Conservation (phyloP, 2,888 invertebrate genomes). For the Idaea straminata region DNA sequence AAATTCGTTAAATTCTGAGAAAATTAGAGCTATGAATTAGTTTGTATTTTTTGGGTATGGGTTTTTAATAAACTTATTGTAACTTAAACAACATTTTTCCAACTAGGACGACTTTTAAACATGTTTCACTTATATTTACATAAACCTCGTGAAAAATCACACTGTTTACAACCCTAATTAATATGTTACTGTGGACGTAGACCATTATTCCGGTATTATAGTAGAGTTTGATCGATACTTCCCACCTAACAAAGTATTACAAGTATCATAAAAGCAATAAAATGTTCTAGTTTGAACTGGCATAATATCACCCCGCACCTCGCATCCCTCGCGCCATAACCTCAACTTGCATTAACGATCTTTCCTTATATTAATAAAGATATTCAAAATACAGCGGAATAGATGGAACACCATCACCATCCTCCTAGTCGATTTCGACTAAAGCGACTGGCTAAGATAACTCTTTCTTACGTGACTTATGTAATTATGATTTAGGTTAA, state of each 20-base stretch:
- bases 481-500: too few relatives aligned
- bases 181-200: background rate
- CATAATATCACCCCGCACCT: background rate
- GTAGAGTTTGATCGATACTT: background rate
- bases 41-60: too few relatives aligned
- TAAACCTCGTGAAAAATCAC: too few relatives aligned
- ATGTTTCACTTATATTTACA: too few relatives aligned
- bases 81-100: too few relatives aligned
- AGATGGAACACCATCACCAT: slow-evolving; percentile 25
- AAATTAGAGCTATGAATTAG: too few relatives aligned
- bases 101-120: too few relatives aligned
- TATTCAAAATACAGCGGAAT: slow-evolving; percentile 4
- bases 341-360: slow-evolving; percentile 16
- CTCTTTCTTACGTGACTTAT: too few relatives aligned
- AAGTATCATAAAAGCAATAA: background rate
- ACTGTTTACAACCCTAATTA: too few relatives aligned
- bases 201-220: background rate
- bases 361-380: slow-evolving; percentile 12
- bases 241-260: slow-evolving; percentile 1
- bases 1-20: too few relatives aligned
- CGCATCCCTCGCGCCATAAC: background rate
- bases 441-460: background rate
- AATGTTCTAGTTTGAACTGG: background rate
- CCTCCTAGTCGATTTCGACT: slow-evolving; percentile 7
- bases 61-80: too few relatives aligned